These are phyloP conservation scores for Apocheima hispidaria DNA, from an alignment of 2,888 invertebrate species.

Conservation along the genomic window DNA sequence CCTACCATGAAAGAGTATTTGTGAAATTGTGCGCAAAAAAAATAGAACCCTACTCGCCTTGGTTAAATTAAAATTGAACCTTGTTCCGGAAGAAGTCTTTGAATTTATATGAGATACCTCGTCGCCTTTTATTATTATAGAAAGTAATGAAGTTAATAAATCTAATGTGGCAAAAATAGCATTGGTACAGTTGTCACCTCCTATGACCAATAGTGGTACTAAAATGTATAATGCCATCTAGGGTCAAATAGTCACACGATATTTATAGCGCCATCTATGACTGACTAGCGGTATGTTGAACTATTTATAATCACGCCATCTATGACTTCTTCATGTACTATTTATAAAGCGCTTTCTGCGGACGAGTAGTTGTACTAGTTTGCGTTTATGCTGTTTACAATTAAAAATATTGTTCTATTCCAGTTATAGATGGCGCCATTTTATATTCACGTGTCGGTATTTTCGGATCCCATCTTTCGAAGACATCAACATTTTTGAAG, in stretches of 20 bases:
- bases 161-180: no score
- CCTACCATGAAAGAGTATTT: not conserved
- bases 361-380: slow-evolving; percentile 8
- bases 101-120: no score
- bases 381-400: not conserved
- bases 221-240: not conserved
- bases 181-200: no score
- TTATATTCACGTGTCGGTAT: no score
- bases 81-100: no score
- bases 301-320: not conserved
- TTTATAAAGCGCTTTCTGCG: slow-evolving; percentile 11
- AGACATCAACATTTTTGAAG: no score
- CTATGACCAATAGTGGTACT: not conserved
- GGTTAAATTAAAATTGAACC: no score
- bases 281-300: not conserved
- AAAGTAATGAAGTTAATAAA: no score
- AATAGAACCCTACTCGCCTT: no score
- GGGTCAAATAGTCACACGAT: not conserved
- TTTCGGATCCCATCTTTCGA: no score
- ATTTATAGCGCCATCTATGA: not conserved
- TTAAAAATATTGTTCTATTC: not conserved
- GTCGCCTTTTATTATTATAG: no score
- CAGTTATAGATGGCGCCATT: not conserved
- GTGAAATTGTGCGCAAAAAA: not conserved
- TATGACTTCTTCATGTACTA: not conserved